Percentiles rank a stretch among this genome's conserved stretches.
These are phyloP conservation scores for Scolopax rusticola DNA, from an alignment of 2,797 vertebrate species.

Conservation along the genomic window DNA sequence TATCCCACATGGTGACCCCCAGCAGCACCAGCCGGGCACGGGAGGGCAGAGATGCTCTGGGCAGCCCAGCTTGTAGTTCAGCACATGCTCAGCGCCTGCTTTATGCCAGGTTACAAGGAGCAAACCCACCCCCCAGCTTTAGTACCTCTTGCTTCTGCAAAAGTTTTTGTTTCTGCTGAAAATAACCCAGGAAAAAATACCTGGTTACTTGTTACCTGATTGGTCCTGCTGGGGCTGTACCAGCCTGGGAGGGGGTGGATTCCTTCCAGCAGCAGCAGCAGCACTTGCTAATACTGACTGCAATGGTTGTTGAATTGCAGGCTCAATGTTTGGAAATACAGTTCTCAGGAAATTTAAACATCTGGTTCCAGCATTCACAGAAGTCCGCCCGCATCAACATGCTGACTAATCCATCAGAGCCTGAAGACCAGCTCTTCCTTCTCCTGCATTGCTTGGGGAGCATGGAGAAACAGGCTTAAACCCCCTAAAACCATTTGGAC, in stretches of 20 bases:
- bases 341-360: background rate
- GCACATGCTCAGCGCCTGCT: background rate
- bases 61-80: background rate
- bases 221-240: background rate
- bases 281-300: background rate
- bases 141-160: background rate
- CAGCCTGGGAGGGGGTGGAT: background rate
- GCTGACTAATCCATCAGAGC: background rate
- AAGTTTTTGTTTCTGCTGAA: background rate
- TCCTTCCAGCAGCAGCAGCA: background rate
- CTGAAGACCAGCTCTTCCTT: background rate
- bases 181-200: background rate
- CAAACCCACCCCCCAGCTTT: background rate
- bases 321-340: background rate
- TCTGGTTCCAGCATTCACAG: background rate
- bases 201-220: background rate
- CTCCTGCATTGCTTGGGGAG: background rate
- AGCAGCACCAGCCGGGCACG: background rate
- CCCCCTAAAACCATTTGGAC: background rate
- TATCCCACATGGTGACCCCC: fast-evolving
- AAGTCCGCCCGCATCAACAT: background rate
- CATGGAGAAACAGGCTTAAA: background rate
- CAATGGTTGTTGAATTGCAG: background rate
- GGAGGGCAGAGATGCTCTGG: too few relatives aligned
- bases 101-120: background rate